Conservation (phyloP, 2,797 vertebrate species). For the Arvicola amphibius region DNA sequence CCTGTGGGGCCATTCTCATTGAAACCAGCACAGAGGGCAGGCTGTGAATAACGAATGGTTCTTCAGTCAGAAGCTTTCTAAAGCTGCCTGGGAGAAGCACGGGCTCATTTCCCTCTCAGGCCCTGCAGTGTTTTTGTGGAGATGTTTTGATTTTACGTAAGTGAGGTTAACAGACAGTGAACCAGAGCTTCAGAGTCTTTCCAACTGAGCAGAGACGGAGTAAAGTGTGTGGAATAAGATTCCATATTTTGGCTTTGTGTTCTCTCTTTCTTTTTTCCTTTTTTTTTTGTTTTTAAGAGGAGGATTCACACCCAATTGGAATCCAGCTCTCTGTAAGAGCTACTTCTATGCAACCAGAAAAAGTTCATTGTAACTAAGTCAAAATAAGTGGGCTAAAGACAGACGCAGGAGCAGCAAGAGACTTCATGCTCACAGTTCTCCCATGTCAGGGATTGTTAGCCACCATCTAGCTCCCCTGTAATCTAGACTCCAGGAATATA, state of each 20-base stretch:
- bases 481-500: slow-evolving; percentile 1
- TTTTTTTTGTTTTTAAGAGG: neutral
- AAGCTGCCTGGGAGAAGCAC: slow-evolving; percentile 19
- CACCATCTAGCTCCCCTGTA: neutral
- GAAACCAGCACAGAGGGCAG: neutral
- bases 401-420: neutral
- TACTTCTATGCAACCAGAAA: neutral
- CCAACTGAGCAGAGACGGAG: neutral
- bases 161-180: neutral
- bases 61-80: neutral
- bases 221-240: neutral
- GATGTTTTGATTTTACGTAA: slow-evolving; percentile 65
- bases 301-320: neutral
- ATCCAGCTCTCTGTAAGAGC: neutral
- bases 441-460: neutral
- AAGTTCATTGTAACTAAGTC: neutral
- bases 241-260: neutral
- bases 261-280: neutral
- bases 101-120: neutral
- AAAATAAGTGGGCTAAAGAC: neutral
- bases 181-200: neutral
- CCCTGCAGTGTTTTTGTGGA: slow-evolving; percentile 13
- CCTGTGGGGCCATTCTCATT: neutral
- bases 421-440: neutral
- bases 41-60: neutral